These are phyloP conservation scores for Diploscapter pachys DNA, from an alignment of 1,140 invertebrate species.

Conservation along the genomic window DNA sequence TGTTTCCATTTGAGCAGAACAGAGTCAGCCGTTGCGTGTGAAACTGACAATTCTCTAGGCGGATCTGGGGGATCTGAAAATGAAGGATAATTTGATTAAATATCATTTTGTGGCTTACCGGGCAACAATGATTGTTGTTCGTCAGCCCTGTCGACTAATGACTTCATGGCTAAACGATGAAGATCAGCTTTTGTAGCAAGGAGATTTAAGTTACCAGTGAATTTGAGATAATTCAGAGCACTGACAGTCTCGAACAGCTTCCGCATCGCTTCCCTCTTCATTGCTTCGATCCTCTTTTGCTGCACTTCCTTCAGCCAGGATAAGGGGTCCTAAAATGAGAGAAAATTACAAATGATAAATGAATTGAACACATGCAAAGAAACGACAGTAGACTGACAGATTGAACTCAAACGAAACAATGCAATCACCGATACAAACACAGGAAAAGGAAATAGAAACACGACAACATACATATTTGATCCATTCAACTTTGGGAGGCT, in stretches of 20 bases:
- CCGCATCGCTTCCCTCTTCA: conserved; percentile 59
- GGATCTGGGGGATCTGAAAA: conserved; percentile 39
- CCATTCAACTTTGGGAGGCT: no score
- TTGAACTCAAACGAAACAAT: no score
- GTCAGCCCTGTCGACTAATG: conserved; percentile 9
- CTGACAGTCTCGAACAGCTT: conserved; percentile 58
- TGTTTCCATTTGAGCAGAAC: conserved; percentile 53
- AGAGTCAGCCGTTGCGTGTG: conserved; percentile 56
- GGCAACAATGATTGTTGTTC: conserved; percentile 8
- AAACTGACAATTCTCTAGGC: conserved; percentile 50
- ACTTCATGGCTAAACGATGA: conserved; percentile 28
- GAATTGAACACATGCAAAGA: no score
- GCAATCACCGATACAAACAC: no score
- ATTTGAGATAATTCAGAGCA: conserved; percentile 50
- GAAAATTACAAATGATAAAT: not conserved
- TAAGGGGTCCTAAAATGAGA: conserved; percentile 47
- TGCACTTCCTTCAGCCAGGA: conserved; percentile 58
- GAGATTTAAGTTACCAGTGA: conserved; percentile 32
- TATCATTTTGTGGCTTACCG: no score
- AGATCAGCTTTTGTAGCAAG: not conserved
- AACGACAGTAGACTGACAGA: no score
- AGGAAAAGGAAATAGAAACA: no score
- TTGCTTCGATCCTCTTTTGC: conserved; percentile 56
- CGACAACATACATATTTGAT: no score
- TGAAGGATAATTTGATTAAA: not conserved